Conservation (phyloP, 2,797 vertebrate genomes). For the Nothura maculosa region DNA sequence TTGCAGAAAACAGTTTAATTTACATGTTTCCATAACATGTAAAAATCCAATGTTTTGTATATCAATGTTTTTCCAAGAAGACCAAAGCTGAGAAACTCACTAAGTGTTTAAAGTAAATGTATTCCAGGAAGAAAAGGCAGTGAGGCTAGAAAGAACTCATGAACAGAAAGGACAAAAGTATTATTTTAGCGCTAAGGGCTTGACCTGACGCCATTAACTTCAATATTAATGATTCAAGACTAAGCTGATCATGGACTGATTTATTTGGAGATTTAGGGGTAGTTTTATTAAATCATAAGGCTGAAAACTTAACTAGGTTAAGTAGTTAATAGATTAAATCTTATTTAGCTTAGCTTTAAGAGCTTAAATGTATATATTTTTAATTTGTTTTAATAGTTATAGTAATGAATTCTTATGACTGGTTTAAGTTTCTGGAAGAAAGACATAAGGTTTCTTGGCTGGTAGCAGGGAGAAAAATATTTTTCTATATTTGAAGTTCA, state of each 20-base stretch:
- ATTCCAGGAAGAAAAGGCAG: not conserved
- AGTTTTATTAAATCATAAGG: not conserved
- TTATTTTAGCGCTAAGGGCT: not conserved
- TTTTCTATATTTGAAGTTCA: not conserved
- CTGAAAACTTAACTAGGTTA: not conserved
- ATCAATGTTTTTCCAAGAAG: not conserved
- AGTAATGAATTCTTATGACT: not conserved
- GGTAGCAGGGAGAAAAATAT: not conserved
- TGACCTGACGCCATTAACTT: not conserved
- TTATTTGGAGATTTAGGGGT: not conserved
- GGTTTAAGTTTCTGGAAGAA: not conserved
- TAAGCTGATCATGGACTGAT: not conserved
- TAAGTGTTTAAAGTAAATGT: not conserved
- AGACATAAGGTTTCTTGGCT: not conserved
- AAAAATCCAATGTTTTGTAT: not conserved
- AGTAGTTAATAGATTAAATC: not conserved
- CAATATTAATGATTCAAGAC: not conserved
- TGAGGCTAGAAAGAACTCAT: not conserved
- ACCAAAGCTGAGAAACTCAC: rapidly evolving
- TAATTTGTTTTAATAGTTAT: not conserved
- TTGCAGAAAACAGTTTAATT: not conserved
- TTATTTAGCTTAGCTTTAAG: not conserved
- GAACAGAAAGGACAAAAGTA: not conserved
- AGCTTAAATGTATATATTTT: too few relatives aligned
- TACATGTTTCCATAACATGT: not conserved